Conservation (phyloP, 2,797 vertebrate species). For the Acanthopagrus latus region DNA sequence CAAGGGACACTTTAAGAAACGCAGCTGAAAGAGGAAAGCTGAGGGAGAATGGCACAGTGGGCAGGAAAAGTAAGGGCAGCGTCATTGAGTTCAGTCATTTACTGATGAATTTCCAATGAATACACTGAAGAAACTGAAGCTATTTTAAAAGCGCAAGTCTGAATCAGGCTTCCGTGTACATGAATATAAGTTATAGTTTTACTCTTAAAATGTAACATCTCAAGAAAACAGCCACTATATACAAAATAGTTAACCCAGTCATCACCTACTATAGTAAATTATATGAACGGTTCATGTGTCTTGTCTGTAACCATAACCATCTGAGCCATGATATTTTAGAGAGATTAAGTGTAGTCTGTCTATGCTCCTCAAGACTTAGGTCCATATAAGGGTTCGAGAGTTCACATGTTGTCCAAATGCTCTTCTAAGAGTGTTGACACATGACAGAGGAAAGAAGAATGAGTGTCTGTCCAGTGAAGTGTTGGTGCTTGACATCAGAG, state of each 20-base stretch:
- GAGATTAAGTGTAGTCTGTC: not conserved
- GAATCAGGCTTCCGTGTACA: not conserved
- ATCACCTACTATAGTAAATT: not conserved
- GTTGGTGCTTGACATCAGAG: slow-evolving; percentile 7
- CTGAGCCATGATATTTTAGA: not conserved
- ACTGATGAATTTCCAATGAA: not conserved
- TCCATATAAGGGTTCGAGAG: slow-evolving; percentile 12
- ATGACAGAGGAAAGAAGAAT: slow-evolving; percentile 2
- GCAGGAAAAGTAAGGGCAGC: slow-evolving; percentile 15
- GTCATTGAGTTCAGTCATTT: slow-evolving; percentile 37
- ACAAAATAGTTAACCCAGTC: not conserved
- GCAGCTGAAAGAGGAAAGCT: slow-evolving; percentile 19
- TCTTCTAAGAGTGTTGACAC: not conserved
- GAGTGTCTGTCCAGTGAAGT: not conserved
- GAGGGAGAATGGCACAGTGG: slow-evolving; percentile 11
- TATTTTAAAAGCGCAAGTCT: not conserved
- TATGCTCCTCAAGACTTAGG: not conserved
- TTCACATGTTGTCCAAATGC: not conserved
- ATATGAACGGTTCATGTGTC: not conserved
- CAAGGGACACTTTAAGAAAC: slow-evolving; percentile 21
- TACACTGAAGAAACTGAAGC: not conserved
- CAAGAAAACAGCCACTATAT: too few relatives aligned
- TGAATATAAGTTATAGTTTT: not conserved
- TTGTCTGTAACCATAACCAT: not conserved
- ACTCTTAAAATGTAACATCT: not conserved